A percentile compares a stretch with the other conserved stretches of the same genome.
Conservation (phyloP, 2,888 invertebrate species). For the Cantharis nigra region DNA sequence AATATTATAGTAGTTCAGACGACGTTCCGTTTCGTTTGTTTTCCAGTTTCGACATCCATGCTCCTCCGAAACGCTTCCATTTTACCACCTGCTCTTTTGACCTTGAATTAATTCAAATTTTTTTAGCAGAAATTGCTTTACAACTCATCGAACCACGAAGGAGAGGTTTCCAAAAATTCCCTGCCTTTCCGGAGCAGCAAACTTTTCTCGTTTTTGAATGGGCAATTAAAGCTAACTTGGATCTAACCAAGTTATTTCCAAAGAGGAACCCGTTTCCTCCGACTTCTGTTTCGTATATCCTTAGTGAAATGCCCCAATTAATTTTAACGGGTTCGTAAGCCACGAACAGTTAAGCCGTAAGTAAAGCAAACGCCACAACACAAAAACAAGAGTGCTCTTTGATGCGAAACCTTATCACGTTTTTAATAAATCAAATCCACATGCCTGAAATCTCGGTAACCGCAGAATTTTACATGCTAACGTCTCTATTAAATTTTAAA, state of each 20-base stretch:
- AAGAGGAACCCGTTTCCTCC: neutral
- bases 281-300: neutral
- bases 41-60: neutral
- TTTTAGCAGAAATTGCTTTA: neutral
- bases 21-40: neutral
- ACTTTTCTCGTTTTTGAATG: neutral
- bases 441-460: neutral
- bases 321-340: neutral
- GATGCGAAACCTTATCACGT: neutral
- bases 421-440: neutral
- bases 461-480: neutral
- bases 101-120: neutral
- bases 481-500: neutral
- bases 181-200: neutral
- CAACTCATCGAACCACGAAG: neutral
- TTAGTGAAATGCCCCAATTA: neutral
- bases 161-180: neutral
- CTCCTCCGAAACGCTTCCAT: neutral
- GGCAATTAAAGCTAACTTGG: neutral
- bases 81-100: neutral
- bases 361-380: neutral
- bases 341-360: neutral
- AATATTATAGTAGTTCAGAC: neutral
- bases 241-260: neutral
- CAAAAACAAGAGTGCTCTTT: neutral